phyloP scores from a whole-genome alignment of 2,797 vertebrate genomes.

The Pseudomugil gertrudae region DNA sequence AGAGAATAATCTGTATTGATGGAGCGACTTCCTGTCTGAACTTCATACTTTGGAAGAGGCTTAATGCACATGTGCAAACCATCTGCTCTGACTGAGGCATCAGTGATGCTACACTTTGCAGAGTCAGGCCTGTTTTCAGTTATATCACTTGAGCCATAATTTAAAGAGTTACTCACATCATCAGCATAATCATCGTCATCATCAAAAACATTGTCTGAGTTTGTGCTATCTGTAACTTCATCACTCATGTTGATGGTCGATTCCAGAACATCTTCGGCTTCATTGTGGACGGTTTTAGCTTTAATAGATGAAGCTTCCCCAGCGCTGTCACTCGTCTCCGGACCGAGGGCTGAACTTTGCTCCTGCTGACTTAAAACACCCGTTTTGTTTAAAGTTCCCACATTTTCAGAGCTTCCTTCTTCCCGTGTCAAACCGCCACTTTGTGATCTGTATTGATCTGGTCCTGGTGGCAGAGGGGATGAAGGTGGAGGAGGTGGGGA shows the following conservation, averaged over 20 bases:
- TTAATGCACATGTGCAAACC: conserved; percentile 18
- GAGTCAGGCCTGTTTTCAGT: conserved; percentile 19
- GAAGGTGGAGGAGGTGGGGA: conserved; percentile 67
- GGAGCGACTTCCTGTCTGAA: conserved; percentile 18
- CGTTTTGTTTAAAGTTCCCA: conserved; percentile 20
- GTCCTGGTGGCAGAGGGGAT: conserved; percentile 53
- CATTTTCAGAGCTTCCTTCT: conserved; percentile 6
- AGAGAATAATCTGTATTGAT: conserved; percentile 47
- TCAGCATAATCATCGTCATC: conserved; percentile 52
- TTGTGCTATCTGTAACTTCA: conserved; percentile 70
- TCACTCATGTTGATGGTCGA: conserved; percentile 44
- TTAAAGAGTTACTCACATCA: conserved; percentile 35
- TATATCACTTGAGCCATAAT: conserved; percentile 26
- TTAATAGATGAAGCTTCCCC: conserved; percentile 25
- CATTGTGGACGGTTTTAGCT: conserved; percentile 24
- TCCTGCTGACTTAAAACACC: background rate
- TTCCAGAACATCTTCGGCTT: conserved; percentile 7
- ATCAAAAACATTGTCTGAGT: conserved; percentile 76
- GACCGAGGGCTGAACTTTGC: background rate
- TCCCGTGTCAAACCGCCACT: conserved; percentile 18
- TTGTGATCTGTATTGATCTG: conserved; percentile 34
- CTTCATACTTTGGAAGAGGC: conserved; percentile 21
- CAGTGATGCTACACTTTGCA: conserved; percentile 6
- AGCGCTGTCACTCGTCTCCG: background rate
- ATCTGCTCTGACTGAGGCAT: conserved; percentile 6